Evolutionary conservation across 1,140 invertebrate genomes (phyloP), one percentile per base, ranked within the genome.

Genomic region (Penaeus vannamei): DNA sequence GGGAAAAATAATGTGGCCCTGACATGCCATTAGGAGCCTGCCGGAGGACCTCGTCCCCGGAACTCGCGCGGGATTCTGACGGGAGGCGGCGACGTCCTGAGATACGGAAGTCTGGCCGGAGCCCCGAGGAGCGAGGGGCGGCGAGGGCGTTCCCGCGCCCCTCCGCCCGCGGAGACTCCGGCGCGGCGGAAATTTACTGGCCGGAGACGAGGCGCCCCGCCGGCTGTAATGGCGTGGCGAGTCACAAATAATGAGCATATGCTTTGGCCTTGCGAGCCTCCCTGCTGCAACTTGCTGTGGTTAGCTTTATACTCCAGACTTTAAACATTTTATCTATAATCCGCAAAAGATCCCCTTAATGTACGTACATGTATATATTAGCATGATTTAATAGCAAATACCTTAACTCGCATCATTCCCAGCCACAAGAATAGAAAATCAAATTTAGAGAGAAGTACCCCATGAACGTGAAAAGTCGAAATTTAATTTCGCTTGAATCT

Each of bases 191-290:
- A 72, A n/a, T n/a, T n/a, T 72, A n/a, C 66, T n/a, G n/a, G 66
- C 66, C n/a, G 32, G 66, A 32, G 32, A 32, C 22, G 76, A 79
- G 22, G n/a, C 76, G 32, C 22, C 22, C 29, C 46, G 53, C 81
- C 81, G 36, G 32, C 81, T 32, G 53, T 77, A 84, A 72, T 84
- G 59, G 82, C 81, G 66, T 26, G 83, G 72, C 53, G 64, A 59
- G 60, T 77, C 87, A 89, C 87, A 84, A 36, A 77, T 89, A 80
- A 89, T 89, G 87, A 89, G 87, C 87, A 89, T 87, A 87, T 87
- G 87, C 87, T 89, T 89, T 89, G 87, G 87, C 87, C 83, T 89
- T 76, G 87, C 82, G 86, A 89, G 87, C 87, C 87, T 89, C 87
- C 87, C 87, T 89, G 87, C 87, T 80, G 87, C 87, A 89, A 84